These are phyloP conservation scores for Paradoxurus hermaphroditus DNA, from an alignment of 2,113 vertebrate genomes.

Conservation along the genomic window DNA sequence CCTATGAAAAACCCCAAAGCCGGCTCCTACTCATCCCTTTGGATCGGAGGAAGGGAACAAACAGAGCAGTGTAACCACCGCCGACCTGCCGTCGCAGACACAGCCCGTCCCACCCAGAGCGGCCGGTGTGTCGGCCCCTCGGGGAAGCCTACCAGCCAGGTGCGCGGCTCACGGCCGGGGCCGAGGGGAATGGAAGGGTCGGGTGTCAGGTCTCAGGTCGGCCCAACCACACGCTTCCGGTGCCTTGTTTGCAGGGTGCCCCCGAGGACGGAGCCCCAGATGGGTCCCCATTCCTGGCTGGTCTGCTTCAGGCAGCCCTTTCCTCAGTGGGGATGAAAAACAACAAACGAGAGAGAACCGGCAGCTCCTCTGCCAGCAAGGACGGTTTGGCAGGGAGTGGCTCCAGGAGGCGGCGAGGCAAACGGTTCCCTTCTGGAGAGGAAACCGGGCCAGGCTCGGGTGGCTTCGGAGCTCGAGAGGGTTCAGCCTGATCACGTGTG, in stretches of 20 bases:
- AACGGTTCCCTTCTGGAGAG: background rate
- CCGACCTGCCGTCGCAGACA: background rate
- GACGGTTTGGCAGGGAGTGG: background rate
- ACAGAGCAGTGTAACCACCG: background rate
- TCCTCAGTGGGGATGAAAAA: background rate
- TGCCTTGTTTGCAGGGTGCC: background rate
- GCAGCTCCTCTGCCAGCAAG: background rate
- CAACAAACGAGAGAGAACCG: background rate
- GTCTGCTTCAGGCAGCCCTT: background rate
- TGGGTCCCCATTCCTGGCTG: too few relatives aligned
- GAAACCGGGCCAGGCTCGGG: background rate
- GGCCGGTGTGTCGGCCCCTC: too few relatives aligned
- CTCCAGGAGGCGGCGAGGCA: background rate
- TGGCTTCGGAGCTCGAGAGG: background rate
- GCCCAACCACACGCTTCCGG: background rate
- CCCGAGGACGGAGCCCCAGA: background rate
- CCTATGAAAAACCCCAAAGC: fast-evolving
- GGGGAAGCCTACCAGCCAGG: background rate
- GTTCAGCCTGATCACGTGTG: background rate
- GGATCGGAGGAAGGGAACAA: background rate
- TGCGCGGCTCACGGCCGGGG: background rate
- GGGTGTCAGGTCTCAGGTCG: background rate
- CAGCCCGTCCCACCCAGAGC: background rate
- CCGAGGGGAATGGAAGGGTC: too few relatives aligned
- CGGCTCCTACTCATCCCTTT: background rate